These are phyloP conservation scores for Nautilus pompilius DNA, from an alignment of 1,140 invertebrate species.

Conservation along the genomic window DNA sequence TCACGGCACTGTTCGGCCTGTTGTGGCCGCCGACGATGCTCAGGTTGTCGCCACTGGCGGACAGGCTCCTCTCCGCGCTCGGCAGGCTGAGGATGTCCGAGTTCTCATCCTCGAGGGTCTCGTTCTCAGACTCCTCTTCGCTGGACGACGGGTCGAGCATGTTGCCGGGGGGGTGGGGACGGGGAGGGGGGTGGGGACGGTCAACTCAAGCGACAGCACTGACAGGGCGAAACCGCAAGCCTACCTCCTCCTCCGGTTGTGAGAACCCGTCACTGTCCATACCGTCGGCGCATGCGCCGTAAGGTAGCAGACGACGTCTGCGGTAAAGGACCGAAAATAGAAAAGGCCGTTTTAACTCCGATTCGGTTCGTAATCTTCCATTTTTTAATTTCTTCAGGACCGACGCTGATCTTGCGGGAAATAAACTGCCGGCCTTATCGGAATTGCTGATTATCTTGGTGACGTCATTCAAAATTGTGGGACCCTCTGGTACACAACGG, in stretches of 20 bases:
- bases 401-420: too few relatives aligned
- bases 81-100: slow-evolving; percentile 53
- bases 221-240: background rate
- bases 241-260: background rate
- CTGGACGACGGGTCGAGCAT: slow-evolving; percentile 62
- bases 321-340: background rate
- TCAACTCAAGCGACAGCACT: slow-evolving; percentile 10
- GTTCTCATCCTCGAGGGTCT: slow-evolving; percentile 55
- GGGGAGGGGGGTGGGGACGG: too few relatives aligned
- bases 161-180: too few relatives aligned
- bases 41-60: slow-evolving; percentile 56
- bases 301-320: slow-evolving; percentile 20
- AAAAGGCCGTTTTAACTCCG: too few relatives aligned
- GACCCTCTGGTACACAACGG: slow-evolving; percentile 22
- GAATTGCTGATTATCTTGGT: slow-evolving; percentile 1
- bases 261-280: background rate
- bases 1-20: slow-evolving; percentile 55
- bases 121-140: slow-evolving; percentile 54
- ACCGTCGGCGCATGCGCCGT: slow-evolving; percentile 23
- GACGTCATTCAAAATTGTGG: slow-evolving; percentile 18
- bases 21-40: slow-evolving; percentile 52
- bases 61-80: slow-evolving; percentile 51
- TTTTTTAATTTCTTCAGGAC: too few relatives aligned
- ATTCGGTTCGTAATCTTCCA: too few relatives aligned
- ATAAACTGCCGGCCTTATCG: too few relatives aligned